These are phyloP conservation scores for Melitaea cinxia DNA, from an alignment of 1,140 invertebrate genomes.

Conservation along the genomic window DNA sequence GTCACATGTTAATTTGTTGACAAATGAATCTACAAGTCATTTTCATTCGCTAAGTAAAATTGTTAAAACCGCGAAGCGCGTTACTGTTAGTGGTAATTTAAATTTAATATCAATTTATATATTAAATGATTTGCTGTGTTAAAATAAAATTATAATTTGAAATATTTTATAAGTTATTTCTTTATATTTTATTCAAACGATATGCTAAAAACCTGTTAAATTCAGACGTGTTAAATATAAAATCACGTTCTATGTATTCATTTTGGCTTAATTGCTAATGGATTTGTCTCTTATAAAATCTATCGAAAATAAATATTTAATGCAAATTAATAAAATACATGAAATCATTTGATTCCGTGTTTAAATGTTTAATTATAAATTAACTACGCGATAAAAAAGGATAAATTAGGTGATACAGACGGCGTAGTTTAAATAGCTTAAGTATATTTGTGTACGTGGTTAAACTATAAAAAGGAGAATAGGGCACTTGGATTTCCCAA, in stretches of 20 bases:
- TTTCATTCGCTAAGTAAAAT: no score
- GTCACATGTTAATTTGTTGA: no score
- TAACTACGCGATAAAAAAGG: background rate
- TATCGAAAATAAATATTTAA: constrained; percentile 6
- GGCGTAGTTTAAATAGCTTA: background rate
- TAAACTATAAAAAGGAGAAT: background rate
- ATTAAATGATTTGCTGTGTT: no score
- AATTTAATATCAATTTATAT: no score
- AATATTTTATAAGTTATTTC: no score
- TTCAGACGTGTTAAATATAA: background rate
- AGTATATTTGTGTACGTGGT: background rate
- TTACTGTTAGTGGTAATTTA: no score
- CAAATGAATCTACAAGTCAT: no score
- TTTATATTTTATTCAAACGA: no score
- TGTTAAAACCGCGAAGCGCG: no score
- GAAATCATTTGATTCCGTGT: background rate
- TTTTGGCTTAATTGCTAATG: constrained; percentile 4
- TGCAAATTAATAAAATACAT: background rate
- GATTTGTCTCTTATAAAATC: background rate
- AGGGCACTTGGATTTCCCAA: background rate
- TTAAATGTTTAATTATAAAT: background rate
- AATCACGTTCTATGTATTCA: background rate
- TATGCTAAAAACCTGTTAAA: background rate
- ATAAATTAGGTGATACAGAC: background rate
- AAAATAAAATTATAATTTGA: no score